A percentile compares a stretch with the other conserved stretches of the same genome.
These are phyloP conservation scores for Neotoxoptera formosana DNA, from an alignment of 1,140 invertebrate genomes.

Conservation along the genomic window DNA sequence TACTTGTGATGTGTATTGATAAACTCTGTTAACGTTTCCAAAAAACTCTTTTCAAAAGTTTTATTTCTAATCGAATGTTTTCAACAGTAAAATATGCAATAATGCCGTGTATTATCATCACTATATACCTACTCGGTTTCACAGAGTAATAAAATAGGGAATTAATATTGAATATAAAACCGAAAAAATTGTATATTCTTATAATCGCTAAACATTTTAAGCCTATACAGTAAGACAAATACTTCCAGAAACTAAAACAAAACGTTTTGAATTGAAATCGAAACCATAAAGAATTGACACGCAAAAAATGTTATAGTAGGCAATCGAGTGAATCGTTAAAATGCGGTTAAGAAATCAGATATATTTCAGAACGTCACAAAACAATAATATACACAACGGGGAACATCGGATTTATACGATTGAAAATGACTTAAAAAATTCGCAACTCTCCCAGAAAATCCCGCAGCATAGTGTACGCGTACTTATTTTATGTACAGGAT, in stretches of 20 bases:
- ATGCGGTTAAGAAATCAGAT: background rate
- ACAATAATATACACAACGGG: background rate
- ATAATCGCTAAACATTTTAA: background rate
- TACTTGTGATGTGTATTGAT: background rate
- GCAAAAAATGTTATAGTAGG: background rate
- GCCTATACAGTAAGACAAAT: background rate
- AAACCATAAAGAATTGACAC: background rate
- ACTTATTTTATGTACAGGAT: background rate
- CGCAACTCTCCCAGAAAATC: background rate
- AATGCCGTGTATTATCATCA: background rate
- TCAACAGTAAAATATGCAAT: background rate
- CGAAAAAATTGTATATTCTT: background rate
- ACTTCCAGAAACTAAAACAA: background rate
- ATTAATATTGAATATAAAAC: background rate
- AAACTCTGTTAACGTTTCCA: background rate
- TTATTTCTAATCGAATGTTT: background rate
- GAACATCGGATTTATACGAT: background rate
- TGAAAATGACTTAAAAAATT: background rate
- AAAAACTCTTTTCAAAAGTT: background rate
- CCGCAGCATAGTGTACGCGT: background rate
- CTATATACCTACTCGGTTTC: background rate
- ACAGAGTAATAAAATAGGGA: background rate
- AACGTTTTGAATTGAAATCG: background rate
- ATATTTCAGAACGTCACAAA: background rate
- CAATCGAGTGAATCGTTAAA: background rate